Percentiles rank a stretch among this genome's conserved stretches.
Conservation (phyloP, 2,797 vertebrate genomes). For the Kryptolebias ocellatus region DNA sequence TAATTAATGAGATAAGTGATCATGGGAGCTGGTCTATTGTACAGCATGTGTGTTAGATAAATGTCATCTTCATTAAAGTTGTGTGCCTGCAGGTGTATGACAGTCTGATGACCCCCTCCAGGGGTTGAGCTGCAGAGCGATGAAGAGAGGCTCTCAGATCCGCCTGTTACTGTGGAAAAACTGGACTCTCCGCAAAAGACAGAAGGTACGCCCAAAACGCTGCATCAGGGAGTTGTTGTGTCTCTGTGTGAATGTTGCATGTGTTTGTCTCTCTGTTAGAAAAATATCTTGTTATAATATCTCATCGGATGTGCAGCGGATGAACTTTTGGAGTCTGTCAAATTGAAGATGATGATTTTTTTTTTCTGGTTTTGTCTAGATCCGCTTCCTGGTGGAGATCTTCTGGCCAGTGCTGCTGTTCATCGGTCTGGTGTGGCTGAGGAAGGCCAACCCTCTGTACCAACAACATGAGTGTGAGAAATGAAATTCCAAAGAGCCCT, state of each 20-base stretch:
- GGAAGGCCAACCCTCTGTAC: constrained; percentile 91
- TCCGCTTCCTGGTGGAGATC: constrained; percentile 93
- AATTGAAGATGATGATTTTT: background rate
- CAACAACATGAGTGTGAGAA: constrained; percentile 94
- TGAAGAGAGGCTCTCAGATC: constrained; percentile 87
- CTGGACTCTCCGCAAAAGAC: constrained; percentile 94
- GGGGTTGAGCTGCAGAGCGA: constrained; percentile 72
- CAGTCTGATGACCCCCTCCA: constrained; percentile 66
- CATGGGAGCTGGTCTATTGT: background rate
- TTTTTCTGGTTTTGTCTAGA: constrained; percentile 69
- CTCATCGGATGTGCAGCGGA: too few species aligned
- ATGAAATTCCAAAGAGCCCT: background rate
- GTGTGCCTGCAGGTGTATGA: constrained; percentile 55
- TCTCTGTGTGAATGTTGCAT: too few species aligned
- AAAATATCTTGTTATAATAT: too few species aligned
- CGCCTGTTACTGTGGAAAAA: constrained; percentile 96
- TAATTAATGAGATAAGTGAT: too few species aligned
- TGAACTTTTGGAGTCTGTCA: too few species aligned
- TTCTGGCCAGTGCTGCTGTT: constrained; percentile 92
- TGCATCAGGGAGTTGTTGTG: too few species aligned
- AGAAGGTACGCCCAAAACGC: constrained; percentile 82
- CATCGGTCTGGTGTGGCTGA: constrained; percentile 92
- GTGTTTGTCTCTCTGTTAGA: too few species aligned
- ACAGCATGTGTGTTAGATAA: background rate
- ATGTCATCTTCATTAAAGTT: constrained; percentile 12